Evolutionary conservation across 2,888 invertebrate species (phyloP).

Genomic region (Eristalis intricaria): DNA sequence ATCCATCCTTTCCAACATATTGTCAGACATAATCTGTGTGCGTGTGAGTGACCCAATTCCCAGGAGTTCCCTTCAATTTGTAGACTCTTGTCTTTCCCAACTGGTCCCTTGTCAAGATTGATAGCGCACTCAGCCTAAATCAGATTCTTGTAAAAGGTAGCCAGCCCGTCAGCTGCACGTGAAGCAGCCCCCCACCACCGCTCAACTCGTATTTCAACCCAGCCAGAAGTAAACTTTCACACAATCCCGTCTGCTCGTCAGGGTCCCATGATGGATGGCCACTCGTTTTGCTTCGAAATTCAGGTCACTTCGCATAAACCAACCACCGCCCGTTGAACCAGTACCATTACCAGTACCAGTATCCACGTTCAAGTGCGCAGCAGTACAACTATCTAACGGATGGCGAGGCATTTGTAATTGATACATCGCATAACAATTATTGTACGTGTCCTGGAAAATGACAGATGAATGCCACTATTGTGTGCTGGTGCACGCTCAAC

Average conservation of each 20-base stretch:
- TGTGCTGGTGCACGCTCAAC: conserved; percentile 30
- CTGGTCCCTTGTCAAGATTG: neutral
- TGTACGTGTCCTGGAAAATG: conserved; percentile 61
- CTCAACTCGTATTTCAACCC: neutral
- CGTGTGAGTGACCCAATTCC: neutral
- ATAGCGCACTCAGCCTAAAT: conserved; percentile 1
- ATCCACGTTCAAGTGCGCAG: neutral
- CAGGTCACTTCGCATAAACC: neutral
- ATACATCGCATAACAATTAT: conserved; percentile 69
- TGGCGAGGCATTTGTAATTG: conserved; percentile 61
- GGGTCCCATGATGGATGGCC: neutral
- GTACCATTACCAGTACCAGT: neutral
- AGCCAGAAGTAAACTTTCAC: neutral
- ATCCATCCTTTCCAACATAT: neutral
- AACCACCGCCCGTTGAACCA: neutral
- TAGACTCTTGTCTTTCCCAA: neutral
- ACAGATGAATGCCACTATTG: conserved; percentile 63
- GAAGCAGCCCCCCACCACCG: neutral
- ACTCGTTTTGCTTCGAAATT: neutral
- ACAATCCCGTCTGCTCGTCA: neutral
- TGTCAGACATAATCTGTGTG: neutral
- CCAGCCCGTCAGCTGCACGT: neutral
- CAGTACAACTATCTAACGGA: neutral
- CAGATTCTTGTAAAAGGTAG: neutral
- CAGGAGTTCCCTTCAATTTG: neutral